These are phyloP conservation scores for Margarornis squamiger DNA, from an alignment of 2,797 vertebrate genomes.

Conservation along the genomic window DNA sequence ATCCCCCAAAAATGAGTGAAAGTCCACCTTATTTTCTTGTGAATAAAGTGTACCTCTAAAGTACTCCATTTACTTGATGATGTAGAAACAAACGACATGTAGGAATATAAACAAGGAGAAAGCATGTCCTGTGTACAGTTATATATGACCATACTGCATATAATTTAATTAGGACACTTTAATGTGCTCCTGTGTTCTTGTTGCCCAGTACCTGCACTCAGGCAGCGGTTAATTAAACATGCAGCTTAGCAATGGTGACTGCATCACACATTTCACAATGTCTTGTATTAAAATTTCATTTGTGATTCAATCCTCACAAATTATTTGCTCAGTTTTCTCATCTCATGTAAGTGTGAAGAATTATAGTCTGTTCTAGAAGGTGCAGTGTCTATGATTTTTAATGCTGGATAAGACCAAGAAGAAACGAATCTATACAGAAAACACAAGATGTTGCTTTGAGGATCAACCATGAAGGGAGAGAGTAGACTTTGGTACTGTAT, in stretches of 20 bases:
- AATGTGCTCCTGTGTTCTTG: neutral
- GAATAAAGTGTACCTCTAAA: neutral
- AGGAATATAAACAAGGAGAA: neutral
- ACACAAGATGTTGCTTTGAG: neutral
- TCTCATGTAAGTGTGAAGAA: neutral
- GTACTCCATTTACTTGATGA: neutral
- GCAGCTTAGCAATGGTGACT: conserved; percentile 1
- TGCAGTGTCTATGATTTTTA: neutral
- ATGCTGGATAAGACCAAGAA: neutral
- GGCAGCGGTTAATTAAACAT: conserved; percentile 7
- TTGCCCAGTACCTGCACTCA: conserved; percentile 45
- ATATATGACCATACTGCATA: neutral
- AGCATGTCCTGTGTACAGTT: neutral
- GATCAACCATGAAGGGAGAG: neutral
- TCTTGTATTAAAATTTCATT: neutral
- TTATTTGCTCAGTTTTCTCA: neutral
- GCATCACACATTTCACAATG: neutral
- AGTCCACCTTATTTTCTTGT: neutral
- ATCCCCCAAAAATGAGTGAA: rapidly evolving
- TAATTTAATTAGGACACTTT: conserved; percentile 30
- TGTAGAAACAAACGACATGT: neutral
- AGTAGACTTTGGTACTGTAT: neutral
- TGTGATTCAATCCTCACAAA: neutral
- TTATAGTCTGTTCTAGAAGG: neutral
- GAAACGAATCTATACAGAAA: neutral